Evolutionary conservation across 2,113 vertebrate genomes (phyloP), one percentile per base, ranked within the genome.

Genomic region (Chamaea fasciata): DNA sequence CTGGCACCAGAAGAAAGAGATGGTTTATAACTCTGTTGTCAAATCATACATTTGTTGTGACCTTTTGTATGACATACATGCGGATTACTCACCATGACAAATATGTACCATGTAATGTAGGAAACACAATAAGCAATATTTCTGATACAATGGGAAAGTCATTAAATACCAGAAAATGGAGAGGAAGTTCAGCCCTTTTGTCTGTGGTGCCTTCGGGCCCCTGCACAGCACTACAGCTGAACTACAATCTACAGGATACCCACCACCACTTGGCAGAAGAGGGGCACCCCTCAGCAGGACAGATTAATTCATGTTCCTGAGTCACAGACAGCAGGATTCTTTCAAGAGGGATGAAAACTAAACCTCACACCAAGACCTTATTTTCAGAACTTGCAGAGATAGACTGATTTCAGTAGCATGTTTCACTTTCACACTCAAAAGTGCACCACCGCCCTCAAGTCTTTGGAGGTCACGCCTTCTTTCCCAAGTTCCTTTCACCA

Each of bases 371-470:
- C 24, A 49, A 24, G 39, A 76, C 9, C 11, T 39, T 62, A 14
- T 49, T 57, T 52, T 79, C 76, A 75, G 30, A 69, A 69, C 69
- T 82, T 47, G 35, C 33, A 52, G 47, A 75, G n/a, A 27, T 0
- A 19, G 18, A 31, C 11, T 33, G 37, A 62, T 82, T 53, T 63
- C 42, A 76, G 42, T 6, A 27, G 6, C n/a, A 24, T 18, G 16
- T 17, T 76, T 62, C 44, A 15, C 41, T 65, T 65, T 49, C 2
- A 20, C 11, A 30, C n/a, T 67, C 53, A 33, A 87, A 80, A 91
- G 8, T 37, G 8, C n/a, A 24, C 4, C 1, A 1, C 6, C 1
- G 2, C 7, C 9, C 33, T 19, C 12, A 46, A 57, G 26, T 5
- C 39, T 67, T 65, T 41, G 26, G 39, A 70, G 76, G 42, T 67